phyloP scores from a whole-genome alignment of 2,797 vertebrate genomes.

The Staurois parvus region DNA sequence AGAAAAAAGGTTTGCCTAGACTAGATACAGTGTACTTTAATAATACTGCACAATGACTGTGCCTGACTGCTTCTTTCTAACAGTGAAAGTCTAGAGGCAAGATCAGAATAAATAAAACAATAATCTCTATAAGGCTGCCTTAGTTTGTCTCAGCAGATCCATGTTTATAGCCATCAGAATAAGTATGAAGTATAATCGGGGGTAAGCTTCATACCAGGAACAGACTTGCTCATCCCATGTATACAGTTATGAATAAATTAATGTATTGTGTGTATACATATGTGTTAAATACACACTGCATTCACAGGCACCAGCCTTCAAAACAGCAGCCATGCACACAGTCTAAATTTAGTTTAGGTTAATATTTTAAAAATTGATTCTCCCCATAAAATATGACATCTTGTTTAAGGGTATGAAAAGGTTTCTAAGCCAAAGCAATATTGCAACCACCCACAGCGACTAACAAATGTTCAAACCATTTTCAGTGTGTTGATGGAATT shows the following conservation, averaged over 20 bases:
- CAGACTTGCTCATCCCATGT: neutral
- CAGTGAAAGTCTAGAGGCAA: no score
- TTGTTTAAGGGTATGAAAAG: neutral
- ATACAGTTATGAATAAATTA: conserved; percentile 3
- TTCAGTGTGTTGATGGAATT: conserved; percentile 2
- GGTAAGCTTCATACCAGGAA: neutral
- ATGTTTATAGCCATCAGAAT: no score
- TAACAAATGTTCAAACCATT: neutral
- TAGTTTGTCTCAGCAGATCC: no score
- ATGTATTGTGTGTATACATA: neutral
- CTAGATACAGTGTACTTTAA: no score
- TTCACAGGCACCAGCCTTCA: neutral
- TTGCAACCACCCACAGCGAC: neutral
- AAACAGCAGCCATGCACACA: neutral
- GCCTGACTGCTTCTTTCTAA: no score
- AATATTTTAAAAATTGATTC: neutral
- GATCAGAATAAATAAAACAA: no score
- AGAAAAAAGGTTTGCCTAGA: no score
- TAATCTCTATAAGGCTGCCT: no score
- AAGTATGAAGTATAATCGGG: neutral
- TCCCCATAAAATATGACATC: neutral
- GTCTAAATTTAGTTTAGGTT: neutral
- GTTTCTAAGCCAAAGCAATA: neutral
- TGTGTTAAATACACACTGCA: conserved; percentile 7
- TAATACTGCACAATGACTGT: no score